These are phyloP conservation scores for Sebastes goodei DNA, from an alignment of 2,797 vertebrate genomes.

Conservation along the genomic window DNA sequence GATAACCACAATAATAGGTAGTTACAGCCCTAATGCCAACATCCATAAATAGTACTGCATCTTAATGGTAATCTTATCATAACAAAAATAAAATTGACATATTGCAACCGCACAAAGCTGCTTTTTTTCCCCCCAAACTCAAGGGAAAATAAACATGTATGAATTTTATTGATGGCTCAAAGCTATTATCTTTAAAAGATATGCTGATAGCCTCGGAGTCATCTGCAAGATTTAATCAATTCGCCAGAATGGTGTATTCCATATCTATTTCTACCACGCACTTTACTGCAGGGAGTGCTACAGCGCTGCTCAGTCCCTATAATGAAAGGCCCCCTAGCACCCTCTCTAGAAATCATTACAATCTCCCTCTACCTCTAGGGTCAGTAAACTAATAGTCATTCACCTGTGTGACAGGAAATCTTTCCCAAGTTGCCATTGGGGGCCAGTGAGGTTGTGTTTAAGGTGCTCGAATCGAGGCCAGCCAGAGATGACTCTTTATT, in stretches of 20 bases:
- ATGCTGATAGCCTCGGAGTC: slow-evolving; percentile 60
- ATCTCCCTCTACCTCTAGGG: slow-evolving; percentile 74
- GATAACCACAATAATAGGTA: no score
- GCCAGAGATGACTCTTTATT: slow-evolving; percentile 65
- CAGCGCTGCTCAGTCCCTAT: slow-evolving; percentile 47
- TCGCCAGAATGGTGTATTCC: slow-evolving; percentile 47
- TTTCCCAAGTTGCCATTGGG: slow-evolving; percentile 76
- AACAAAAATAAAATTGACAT: neutral
- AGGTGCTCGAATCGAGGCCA: slow-evolving; percentile 72
- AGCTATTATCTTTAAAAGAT: slow-evolving; percentile 33
- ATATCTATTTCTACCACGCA: slow-evolving; percentile 63
- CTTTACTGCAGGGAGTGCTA: slow-evolving; percentile 33
- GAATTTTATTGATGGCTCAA: slow-evolving; percentile 48
- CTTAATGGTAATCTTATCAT: neutral
- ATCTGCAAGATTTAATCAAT: slow-evolving; percentile 67
- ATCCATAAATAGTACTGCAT: neutral
- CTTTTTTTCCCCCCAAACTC: neutral
- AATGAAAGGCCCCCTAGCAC: slow-evolving; percentile 76
- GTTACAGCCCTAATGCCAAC: neutral
- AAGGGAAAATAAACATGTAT: slow-evolving; percentile 29
- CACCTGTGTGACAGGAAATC: slow-evolving; percentile 86
- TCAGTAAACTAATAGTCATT: slow-evolving; percentile 84
- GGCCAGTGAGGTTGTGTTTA: slow-evolving; percentile 74
- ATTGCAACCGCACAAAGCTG: neutral
- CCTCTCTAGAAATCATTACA: slow-evolving; percentile 80